Evolutionary conservation across 2,797 vertebrate species (phyloP).

Genomic region (Molossus molossus): DNA sequence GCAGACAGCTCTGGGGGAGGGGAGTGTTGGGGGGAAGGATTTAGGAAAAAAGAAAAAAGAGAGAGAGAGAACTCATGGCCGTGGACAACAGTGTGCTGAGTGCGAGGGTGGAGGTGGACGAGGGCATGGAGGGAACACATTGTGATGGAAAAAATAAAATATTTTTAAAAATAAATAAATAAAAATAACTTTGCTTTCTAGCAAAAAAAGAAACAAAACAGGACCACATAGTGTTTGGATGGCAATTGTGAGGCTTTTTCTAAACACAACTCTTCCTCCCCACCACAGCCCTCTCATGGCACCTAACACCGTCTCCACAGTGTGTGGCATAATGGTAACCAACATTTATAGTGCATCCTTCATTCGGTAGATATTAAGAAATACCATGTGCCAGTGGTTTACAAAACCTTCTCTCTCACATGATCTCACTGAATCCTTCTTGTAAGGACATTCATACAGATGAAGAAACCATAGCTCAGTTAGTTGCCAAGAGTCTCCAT

Average conservation of each 20-base stretch:
- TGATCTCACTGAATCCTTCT: constrained; percentile 13
- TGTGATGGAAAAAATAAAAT: too few species aligned
- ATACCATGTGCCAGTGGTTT: background rate
- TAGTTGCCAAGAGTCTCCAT: background rate
- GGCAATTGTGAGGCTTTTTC: background rate
- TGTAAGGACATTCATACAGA: background rate
- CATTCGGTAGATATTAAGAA: background rate
- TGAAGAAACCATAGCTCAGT: background rate
- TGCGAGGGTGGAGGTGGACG: too few species aligned
- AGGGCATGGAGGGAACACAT: too few species aligned
- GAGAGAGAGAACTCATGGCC: too few species aligned
- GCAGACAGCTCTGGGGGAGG: too few species aligned
- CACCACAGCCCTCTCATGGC: background rate
- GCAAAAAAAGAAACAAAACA: background rate
- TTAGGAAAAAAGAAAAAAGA: too few species aligned
- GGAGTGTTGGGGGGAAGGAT: too few species aligned
- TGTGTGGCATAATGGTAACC: background rate
- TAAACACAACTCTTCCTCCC: background rate
- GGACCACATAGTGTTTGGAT: background rate
- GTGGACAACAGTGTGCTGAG: too few species aligned
- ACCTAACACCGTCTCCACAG: background rate
- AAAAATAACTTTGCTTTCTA: too few species aligned
- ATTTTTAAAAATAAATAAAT: too few species aligned
- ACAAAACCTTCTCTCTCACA: constrained; percentile 22
- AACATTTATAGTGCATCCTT: background rate